Conservation (phyloP, 64 coral and sea anemone species). For the Pocillopora damicornis region DNA sequence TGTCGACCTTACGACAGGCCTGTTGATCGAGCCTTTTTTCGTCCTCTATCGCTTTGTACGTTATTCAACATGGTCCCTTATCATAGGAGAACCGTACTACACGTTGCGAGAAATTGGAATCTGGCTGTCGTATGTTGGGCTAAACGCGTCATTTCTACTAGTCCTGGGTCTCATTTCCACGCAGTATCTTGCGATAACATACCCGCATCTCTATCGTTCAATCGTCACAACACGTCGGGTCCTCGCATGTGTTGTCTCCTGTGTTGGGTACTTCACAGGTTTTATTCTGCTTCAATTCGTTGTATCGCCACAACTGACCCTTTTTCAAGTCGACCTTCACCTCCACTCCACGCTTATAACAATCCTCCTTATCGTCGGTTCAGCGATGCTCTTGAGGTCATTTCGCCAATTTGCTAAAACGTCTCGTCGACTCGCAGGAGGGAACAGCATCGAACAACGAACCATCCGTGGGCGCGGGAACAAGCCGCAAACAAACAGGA, state of each 20-base stretch:
- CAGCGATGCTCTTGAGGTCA: slow-evolving; percentile 23
- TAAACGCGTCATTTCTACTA: slow-evolving; percentile 47
- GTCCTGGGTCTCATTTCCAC: slow-evolving; percentile 25
- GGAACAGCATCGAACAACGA: not conserved
- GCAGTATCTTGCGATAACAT: slow-evolving; percentile 40
- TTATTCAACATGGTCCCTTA: slow-evolving; percentile 9
- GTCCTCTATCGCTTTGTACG: not conserved
- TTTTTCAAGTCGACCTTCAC: slow-evolving; percentile 12
- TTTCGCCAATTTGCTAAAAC: slow-evolving; percentile 25
- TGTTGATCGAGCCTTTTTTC: slow-evolving; percentile 40
- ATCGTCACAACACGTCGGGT: slow-evolving; percentile 38
- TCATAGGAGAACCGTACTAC: slow-evolving; percentile 8
- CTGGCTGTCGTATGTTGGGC: slow-evolving; percentile 27
- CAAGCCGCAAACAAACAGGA: not conserved
- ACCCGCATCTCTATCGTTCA: slow-evolving; percentile 37
- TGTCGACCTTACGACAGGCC: slow-evolving; percentile 43
- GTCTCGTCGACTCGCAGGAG: not conserved
- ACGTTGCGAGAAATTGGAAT: not conserved
- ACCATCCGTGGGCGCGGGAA: not conserved
- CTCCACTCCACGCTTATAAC: slow-evolving; percentile 49
- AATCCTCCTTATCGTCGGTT: not conserved
- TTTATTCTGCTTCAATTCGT: slow-evolving; percentile 36
- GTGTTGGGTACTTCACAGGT: slow-evolving; percentile 18
- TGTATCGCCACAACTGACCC: not conserved
- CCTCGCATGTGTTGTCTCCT: slow-evolving; percentile 4